These are phyloP conservation scores for Leptothorax acervorum DNA, from an alignment of 2,888 invertebrate genomes.

Conservation along the genomic window DNA sequence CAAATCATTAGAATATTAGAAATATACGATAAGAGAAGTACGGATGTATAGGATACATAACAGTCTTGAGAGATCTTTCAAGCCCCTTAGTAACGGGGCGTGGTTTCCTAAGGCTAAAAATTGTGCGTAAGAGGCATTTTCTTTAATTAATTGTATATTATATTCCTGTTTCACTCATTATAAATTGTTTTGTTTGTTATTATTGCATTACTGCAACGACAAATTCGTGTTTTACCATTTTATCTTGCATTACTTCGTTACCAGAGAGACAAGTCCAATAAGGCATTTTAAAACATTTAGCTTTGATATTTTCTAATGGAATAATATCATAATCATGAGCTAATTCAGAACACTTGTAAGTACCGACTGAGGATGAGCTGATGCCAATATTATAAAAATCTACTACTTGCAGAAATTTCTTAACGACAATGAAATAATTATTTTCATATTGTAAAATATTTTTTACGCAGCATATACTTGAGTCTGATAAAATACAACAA, in stretches of 20 bases:
- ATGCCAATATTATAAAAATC: slow-evolving; percentile 22
- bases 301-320: slow-evolving; percentile 18
- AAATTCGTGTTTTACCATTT: background rate
- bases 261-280: slow-evolving; percentile 22
- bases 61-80: no score
- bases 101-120: no score
- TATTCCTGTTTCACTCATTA: no score
- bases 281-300: slow-evolving; percentile 53
- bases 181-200: background rate
- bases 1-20: no score
- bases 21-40: no score
- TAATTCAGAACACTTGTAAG: slow-evolving; percentile 41
- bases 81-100: no score
- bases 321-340: slow-evolving; percentile 17
- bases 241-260: background rate
- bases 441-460: slow-evolving; percentile 18
- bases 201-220: slow-evolving; percentile 19
- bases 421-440: slow-evolving; percentile 6
- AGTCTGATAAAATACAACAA: slow-evolving; percentile 20
- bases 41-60: no score
- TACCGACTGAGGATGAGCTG: slow-evolving; percentile 16
- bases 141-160: no score
- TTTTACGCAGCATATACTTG: slow-evolving; percentile 17
- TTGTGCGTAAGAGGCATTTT: no score
- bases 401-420: background rate